Evolutionary conservation across 2,113 vertebrate genomes (phyloP).

Genomic region (Nothoprocta perdicaria): DNA sequence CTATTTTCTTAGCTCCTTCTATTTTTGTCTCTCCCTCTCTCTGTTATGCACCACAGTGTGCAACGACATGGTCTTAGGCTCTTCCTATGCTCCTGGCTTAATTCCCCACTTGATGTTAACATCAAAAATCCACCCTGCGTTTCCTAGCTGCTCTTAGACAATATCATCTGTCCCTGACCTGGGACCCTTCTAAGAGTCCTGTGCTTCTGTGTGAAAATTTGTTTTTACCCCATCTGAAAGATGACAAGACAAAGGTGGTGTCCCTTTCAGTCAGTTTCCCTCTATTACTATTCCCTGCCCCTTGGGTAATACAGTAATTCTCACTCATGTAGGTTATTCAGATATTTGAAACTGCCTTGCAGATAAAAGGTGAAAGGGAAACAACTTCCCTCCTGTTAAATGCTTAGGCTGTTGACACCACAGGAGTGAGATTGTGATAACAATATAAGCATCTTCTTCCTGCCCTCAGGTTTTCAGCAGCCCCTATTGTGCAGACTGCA

Average conservation of each 20-base stretch:
- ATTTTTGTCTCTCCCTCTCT: background rate
- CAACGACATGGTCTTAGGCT: background rate
- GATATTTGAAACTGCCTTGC: background rate
- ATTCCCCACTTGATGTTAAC: background rate
- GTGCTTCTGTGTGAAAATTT: background rate
- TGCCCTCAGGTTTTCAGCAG: background rate
- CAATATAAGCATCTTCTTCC: background rate
- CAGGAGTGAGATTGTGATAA: background rate
- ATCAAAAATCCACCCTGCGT: background rate
- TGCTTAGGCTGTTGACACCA: background rate
- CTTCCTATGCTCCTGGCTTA: background rate
- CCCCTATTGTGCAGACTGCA: background rate
- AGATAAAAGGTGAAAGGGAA: background rate
- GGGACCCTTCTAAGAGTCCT: background rate
- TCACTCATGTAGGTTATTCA: background rate
- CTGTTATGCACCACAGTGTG: background rate
- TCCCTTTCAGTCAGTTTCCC: background rate
- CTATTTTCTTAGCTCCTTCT: background rate
- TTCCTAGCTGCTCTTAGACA: background rate
- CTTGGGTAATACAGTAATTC: accelerated
- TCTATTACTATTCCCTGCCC: background rate
- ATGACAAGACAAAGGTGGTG: background rate
- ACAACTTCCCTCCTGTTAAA: background rate
- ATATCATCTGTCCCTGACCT: background rate
- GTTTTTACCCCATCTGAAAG: background rate